These are phyloP conservation scores for Pluvianellus socialis DNA, from an alignment of 2,113 vertebrate genomes.

Conservation along the genomic window DNA sequence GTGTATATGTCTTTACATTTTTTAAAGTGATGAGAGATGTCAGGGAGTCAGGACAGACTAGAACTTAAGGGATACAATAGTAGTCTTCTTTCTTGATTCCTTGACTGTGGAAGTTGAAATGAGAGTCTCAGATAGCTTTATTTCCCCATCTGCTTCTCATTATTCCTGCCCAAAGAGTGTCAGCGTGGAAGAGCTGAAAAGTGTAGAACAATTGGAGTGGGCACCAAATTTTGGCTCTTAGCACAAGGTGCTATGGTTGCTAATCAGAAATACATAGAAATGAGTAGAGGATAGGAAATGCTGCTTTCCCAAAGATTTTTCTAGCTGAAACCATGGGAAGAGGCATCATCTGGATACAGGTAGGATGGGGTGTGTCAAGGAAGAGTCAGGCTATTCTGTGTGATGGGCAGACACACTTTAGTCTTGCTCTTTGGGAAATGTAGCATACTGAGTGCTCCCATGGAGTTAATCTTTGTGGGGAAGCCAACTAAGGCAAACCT, in stretches of 20 bases:
- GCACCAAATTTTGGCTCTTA: neutral
- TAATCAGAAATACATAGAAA: neutral
- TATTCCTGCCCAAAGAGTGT: neutral
- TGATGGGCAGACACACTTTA: neutral
- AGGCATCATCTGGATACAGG: neutral
- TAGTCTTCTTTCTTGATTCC: neutral
- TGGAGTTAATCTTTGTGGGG: neutral
- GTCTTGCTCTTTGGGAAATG: neutral
- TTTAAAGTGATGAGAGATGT: neutral
- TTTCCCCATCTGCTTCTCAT: neutral
- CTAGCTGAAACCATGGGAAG: neutral
- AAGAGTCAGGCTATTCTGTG: neutral
- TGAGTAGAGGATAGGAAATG: neutral
- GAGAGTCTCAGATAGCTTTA: neutral
- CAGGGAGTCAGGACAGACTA: neutral
- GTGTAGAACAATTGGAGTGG: neutral
- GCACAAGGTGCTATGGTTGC: neutral
- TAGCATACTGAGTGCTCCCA: neutral
- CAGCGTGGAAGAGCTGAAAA: neutral
- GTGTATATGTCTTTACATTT: neutral
- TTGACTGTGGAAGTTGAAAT: neutral
- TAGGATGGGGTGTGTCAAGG: neutral
- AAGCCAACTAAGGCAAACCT: neutral
- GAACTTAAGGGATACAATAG: neutral
- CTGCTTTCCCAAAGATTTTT: neutral